Percentiles rank a stretch among this genome's conserved stretches.
These are phyloP conservation scores for Drosophila obscura DNA, from an alignment of 1,140 invertebrate species.

Conservation along the genomic window DNA sequence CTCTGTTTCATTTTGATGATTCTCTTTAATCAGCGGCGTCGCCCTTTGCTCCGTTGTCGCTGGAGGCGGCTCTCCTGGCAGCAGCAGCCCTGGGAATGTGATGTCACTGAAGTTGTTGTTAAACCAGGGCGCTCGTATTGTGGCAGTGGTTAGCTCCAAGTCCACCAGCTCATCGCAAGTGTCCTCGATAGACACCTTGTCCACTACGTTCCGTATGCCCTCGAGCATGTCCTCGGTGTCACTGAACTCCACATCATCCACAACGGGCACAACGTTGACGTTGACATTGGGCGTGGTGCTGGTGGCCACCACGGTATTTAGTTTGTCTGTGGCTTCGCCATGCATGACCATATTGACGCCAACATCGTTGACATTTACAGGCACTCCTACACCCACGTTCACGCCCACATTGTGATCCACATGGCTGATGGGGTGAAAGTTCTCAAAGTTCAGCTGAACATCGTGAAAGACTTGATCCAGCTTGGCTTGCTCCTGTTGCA, in stretches of 20 bases:
- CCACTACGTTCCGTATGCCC: constrained; percentile 89
- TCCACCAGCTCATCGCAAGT: constrained; percentile 78
- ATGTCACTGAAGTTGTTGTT: constrained; percentile 77
- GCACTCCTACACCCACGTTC: neutral
- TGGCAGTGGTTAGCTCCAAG: constrained; percentile 68
- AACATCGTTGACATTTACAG: constrained; percentile 28
- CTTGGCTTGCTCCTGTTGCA: constrained; percentile 83
- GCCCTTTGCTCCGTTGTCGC: neutral
- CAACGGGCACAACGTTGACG: constrained; percentile 35
- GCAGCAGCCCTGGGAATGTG: constrained; percentile 50
- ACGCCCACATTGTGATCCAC: constrained; percentile 54
- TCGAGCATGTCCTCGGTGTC: constrained; percentile 93
- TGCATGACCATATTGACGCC: constrained; percentile 70
- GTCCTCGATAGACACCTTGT: constrained; percentile 83
- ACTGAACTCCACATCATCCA: constrained; percentile 87
- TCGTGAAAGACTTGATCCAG: constrained; percentile 78
- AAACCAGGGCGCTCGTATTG: constrained; percentile 74
- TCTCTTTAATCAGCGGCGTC: constrained; percentile 22
- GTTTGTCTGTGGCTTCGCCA: constrained; percentile 48
- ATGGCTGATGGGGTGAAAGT: constrained; percentile 67
- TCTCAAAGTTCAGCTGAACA: constrained; percentile 74
- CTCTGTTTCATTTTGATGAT: constrained; percentile 2
- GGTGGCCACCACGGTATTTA: constrained; percentile 23
- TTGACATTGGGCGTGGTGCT: constrained; percentile 16
- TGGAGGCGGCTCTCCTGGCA: constrained; percentile 63